phyloP scores from a whole-genome alignment of 2,888 invertebrate species.

The Volucella bombylans region DNA sequence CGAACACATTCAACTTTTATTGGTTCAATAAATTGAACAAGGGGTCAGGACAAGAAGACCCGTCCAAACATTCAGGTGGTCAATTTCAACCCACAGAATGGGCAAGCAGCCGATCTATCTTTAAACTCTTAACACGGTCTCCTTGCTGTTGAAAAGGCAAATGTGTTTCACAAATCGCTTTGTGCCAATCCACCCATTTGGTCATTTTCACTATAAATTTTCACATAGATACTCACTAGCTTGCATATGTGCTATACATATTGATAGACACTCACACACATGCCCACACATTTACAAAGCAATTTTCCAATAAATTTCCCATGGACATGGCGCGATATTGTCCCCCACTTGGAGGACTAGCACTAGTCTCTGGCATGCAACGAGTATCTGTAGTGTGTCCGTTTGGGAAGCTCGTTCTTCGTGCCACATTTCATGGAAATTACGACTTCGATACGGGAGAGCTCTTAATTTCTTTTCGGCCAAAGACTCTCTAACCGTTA shows the following conservation, averaged over 20 bases:
- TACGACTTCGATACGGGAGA: slow-evolving; percentile 57
- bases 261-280: slow-evolving; percentile 32
- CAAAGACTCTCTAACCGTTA: slow-evolving; percentile 66
- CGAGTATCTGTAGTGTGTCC: neutral
- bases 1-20: slow-evolving; percentile 63
- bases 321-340: slow-evolving; percentile 53
- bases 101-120: slow-evolving; percentile 18
- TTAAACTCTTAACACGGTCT: slow-evolving; percentile 10
- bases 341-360: neutral
- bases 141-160: slow-evolving; percentile 31
- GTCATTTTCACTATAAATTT: slow-evolving; percentile 38
- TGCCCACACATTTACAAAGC: slow-evolving; percentile 57
- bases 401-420: neutral
- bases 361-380: too few species aligned
- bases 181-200: slow-evolving; percentile 49
- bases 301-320: slow-evolving; percentile 70
- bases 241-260: too few species aligned
- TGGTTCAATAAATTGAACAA: slow-evolving; percentile 54
- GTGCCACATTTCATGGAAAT: slow-evolving; percentile 62
- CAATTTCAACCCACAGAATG: slow-evolving; percentile 52
- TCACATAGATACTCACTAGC: neutral
- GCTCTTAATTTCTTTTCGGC: slow-evolving; percentile 66
- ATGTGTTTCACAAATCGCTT: slow-evolving; percentile 61
- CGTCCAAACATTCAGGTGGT: slow-evolving; percentile 58
- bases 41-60: neutral